Evolutionary conservation across 1,140 invertebrate species (phyloP).

Genomic region (Portunus trituberculatus): DNA sequence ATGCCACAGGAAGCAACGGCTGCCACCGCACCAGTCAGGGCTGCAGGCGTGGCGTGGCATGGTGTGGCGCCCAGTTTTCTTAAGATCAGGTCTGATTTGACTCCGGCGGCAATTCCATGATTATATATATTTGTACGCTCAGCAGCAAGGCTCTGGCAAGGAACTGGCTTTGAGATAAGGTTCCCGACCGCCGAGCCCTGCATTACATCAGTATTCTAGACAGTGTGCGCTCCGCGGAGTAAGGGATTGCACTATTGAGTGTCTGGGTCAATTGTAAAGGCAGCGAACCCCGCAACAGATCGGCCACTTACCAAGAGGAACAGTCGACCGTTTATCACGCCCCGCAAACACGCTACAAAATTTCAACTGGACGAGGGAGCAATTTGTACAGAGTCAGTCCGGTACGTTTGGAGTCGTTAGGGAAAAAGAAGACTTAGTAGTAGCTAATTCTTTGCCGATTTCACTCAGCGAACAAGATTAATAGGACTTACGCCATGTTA

Average conservation of each 20-base stretch:
- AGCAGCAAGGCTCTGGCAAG: not conserved
- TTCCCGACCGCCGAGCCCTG: not conserved
- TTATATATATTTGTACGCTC: not conserved
- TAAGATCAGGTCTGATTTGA: not conserved
- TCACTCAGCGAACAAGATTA: not conserved
- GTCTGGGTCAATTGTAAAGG: not conserved
- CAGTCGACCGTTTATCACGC: not conserved
- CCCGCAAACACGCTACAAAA: not conserved
- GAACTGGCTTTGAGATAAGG: not conserved
- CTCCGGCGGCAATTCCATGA: not conserved
- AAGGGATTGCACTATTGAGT: conserved; percentile 3
- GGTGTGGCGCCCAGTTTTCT: not conserved
- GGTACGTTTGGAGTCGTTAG: not conserved
- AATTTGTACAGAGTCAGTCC: not conserved
- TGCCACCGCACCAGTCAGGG: not conserved
- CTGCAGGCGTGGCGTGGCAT: not conserved
- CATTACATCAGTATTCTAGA: not conserved
- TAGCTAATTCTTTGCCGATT: not conserved
- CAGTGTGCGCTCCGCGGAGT: not conserved
- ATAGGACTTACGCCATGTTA: not conserved
- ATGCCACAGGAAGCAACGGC: not conserved
- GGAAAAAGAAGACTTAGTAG: not conserved
- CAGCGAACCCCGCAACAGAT: conserved; percentile 17
- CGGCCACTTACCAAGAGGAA: not conserved
- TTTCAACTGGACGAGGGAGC: not conserved